Evolutionary conservation across 2,113 vertebrate genomes (phyloP), one percentile per base, ranked within the genome.

Genomic region (Sakesphorus luctuosus): DNA sequence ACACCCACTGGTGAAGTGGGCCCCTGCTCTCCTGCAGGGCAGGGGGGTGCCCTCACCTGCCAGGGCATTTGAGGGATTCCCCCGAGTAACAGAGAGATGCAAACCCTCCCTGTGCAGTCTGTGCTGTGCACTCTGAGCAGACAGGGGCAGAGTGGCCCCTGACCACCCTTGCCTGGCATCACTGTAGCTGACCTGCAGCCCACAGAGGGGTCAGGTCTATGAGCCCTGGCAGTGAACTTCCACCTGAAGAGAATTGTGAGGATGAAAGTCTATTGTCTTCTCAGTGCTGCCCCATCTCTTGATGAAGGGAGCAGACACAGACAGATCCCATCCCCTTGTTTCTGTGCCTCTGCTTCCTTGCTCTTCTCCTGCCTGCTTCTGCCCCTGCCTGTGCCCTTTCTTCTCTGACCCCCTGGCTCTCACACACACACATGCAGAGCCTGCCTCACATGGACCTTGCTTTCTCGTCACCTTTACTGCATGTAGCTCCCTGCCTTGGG

Each of bases 271-370:
- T 46, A 1, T 52, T 56, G 40, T 46, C 67, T 94, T 93, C 74
- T 71, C 61, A 59, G 10, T 53, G 68, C 35, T 91, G n/a, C 55
- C 36, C 18, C 0, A 0, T 62, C 63, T 80, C 21, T 50, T 28
- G 55, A 13, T 66, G 46, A 87, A 58, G 40, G 61, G 40, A 83
- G 50, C 76, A 82, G 43, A 33, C 13, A 72, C 66, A 78, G 38
- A 35, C 56, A 87, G 31, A 87, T 68, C 49, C 33, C 58, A 65
- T 21, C 49, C 31, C 7, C 2, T 50, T 7, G 1, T 87, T 87
- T 59, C 84, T 92, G 36, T 94, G 44, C 49, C 66, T 94, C 82
- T 89, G 31, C 35, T 91, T 73, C 84, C 68, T 58, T 74, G 38
- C 82, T 76, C 18, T 76, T 69, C 53, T 78, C 2, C 2, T 89